A percentile compares a stretch with the other conserved stretches of the same genome.
These are phyloP conservation scores for Epicauta chinensis DNA, from an alignment of 1,140 invertebrate species.

Conservation along the genomic window DNA sequence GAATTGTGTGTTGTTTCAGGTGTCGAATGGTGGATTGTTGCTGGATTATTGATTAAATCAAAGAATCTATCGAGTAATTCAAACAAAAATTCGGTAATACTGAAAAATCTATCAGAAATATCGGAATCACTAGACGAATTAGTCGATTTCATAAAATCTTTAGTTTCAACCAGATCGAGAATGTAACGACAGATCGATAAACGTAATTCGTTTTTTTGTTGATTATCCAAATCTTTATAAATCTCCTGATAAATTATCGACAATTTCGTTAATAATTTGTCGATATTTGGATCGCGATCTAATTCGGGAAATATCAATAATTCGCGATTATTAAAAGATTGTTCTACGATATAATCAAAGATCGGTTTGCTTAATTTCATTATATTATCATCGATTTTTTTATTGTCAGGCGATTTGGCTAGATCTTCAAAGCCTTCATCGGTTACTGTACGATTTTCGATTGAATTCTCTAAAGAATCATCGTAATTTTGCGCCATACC, in stretches of 20 bases:
- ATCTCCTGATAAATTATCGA: constrained; percentile 25
- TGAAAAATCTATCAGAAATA: constrained; percentile 35
- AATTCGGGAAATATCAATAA: constrained; percentile 37
- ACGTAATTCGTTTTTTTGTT: constrained; percentile 31
- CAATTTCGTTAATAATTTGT: constrained; percentile 31
- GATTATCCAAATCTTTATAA: constrained; percentile 20
- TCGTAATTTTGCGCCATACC: constrained; percentile 18
- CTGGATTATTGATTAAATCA: constrained; percentile 15
- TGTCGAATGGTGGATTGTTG: constrained; percentile 20
- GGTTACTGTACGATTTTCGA: constrained; percentile 1
- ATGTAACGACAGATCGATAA: constrained; percentile 26
- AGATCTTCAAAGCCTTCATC: constrained; percentile 34
- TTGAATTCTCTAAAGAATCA: not conserved
- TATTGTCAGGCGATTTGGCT: not conserved
- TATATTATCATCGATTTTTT: constrained; percentile 24
- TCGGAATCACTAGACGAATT: constrained; percentile 13
- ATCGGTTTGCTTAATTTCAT: constrained; percentile 26
- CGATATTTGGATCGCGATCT: constrained; percentile 25
- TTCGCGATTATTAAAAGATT: constrained; percentile 34
- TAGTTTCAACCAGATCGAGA: constrained; percentile 23
- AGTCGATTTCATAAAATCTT: constrained; percentile 18
- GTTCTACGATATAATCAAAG: constrained; percentile 32
- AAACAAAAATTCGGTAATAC: constrained; percentile 36
- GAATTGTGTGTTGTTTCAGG: constrained; percentile 14
- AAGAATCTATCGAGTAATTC: constrained; percentile 39